Percentiles rank a stretch among this genome's conserved stretches.
These are phyloP conservation scores for Meliscaeva auricollis DNA, from an alignment of 2,888 invertebrate species.

Conservation along the genomic window DNA sequence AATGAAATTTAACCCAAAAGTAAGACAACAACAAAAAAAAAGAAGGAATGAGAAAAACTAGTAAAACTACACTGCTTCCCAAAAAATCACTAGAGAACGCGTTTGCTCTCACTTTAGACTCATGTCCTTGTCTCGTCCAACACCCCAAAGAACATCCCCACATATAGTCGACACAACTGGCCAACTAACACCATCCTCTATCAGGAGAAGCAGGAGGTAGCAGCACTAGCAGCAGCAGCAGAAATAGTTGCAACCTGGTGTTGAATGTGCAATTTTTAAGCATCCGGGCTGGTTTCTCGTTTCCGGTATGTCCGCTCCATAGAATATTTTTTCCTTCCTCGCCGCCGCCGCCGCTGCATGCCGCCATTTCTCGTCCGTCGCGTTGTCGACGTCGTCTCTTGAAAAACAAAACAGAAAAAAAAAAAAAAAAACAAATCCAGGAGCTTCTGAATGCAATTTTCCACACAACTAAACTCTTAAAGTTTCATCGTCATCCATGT, in stretches of 20 bases:
- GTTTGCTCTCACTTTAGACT: constrained; percentile 62
- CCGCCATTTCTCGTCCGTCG: background rate
- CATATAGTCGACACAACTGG: constrained; percentile 40
- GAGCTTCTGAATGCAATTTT: constrained; percentile 81
- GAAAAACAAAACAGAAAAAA: constrained; percentile 8
- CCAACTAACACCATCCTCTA: constrained; percentile 57
- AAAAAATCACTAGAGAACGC: constrained; percentile 63
- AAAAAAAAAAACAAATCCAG: constrained; percentile 52
- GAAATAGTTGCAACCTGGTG: constrained; percentile 62
- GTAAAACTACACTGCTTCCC: constrained; percentile 49
- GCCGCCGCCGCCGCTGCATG: background rate
- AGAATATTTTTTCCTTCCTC: constrained; percentile 14
- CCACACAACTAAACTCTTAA: constrained; percentile 82
- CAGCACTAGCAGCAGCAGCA: background rate
- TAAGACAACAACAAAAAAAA: constrained; percentile 1
- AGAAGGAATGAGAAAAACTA: background rate
- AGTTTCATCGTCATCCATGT: constrained; percentile 75
- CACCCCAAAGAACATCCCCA: constrained; percentile 30
- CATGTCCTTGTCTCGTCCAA: constrained; percentile 62
- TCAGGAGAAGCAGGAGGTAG: background rate
- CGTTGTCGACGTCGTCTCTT: constrained; percentile 17
- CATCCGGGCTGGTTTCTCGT: constrained; percentile 74
- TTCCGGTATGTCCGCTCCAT: constrained; percentile 69
- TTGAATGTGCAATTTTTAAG: constrained; percentile 76
- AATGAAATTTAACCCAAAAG: constrained; percentile 56